A percentile compares a stretch with the other conserved stretches of the same genome.
Evolutionary conservation across 2,113 vertebrate genomes (phyloP).

Genomic region (Hemibagrus wyckioides): DNA sequence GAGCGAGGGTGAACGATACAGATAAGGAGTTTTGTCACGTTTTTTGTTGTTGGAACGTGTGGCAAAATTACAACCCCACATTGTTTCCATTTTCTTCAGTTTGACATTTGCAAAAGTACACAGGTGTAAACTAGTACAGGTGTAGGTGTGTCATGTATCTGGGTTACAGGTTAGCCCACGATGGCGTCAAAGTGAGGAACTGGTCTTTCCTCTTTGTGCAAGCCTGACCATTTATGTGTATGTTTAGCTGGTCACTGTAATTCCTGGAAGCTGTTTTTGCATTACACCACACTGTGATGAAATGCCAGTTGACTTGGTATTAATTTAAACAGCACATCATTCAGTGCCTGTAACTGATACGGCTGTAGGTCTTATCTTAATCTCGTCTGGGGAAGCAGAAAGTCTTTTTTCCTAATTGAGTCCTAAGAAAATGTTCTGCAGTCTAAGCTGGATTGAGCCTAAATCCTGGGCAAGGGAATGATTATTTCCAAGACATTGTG

Average conservation of each 20-base stretch:
- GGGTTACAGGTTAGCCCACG: constrained; percentile 21
- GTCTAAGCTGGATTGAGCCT: neutral
- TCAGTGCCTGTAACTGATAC: neutral
- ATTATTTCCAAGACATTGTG: neutral
- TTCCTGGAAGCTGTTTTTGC: neutral
- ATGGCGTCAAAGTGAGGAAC: neutral
- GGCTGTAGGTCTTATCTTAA: neutral
- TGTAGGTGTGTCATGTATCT: constrained; percentile 24
- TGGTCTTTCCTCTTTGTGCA: constrained; percentile 21
- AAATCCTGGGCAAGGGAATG: neutral
- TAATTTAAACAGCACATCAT: neutral
- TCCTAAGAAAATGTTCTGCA: neutral
- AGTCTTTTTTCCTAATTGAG: neutral
- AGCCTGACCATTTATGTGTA: neutral
- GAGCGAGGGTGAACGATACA: neutral
- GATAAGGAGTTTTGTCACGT: neutral
- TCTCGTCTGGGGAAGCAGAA: neutral
- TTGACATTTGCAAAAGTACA: constrained; percentile 36
- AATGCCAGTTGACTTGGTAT: neutral
- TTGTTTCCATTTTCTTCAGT: constrained; percentile 14
- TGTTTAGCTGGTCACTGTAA: neutral
- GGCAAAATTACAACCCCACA: neutral
- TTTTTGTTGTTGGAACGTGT: neutral
- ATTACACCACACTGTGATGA: neutral
- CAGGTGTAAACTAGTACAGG: constrained; percentile 22